A percentile compares a stretch with the other conserved stretches of the same genome.
Conservation (phyloP, 2,888 invertebrate species). For the Pseudeuparius sepicola region DNA sequence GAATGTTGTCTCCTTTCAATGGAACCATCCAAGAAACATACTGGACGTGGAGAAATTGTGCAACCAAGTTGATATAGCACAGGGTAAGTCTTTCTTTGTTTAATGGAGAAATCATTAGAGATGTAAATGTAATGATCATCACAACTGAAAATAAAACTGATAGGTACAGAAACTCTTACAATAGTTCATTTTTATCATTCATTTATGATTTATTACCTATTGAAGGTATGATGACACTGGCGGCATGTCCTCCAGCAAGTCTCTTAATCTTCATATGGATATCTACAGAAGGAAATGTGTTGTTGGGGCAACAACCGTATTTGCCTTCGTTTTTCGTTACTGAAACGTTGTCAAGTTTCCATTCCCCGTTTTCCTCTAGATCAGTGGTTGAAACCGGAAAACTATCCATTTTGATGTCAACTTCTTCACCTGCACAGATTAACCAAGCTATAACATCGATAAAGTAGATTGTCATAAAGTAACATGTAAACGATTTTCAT, state of each 20-base stretch:
- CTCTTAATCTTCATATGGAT: conserved; percentile 49
- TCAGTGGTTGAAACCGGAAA: conserved; percentile 33
- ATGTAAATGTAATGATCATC: conserved; percentile 46
- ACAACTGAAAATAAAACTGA: conserved; percentile 37
- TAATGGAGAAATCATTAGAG: conserved; percentile 47
- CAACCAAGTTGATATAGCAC: conserved; percentile 49
- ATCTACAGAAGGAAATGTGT: conserved; percentile 50
- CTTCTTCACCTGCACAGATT: conserved; percentile 50
- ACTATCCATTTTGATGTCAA: conserved; percentile 40
- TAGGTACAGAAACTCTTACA: conserved; percentile 1
- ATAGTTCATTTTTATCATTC: not conserved
- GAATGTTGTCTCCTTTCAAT: conserved; percentile 47
- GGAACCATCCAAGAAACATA: conserved; percentile 52
- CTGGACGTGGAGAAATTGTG: conserved; percentile 49
- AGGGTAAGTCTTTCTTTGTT: conserved; percentile 47
- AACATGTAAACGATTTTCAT: too few relatives aligned
- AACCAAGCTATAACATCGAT: too few relatives aligned
- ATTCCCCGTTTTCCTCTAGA: conserved; percentile 47
- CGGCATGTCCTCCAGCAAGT: conserved; percentile 47
- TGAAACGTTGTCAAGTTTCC: conserved; percentile 44
- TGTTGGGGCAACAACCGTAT: conserved; percentile 46
- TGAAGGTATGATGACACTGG: conserved; percentile 47
- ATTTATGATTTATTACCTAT: conserved; percentile 33
- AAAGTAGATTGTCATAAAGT: too few relatives aligned
- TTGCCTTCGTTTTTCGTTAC: conserved; percentile 42